phyloP scores from a whole-genome alignment of 2,113 vertebrate genomes.

The Oncorhynchus keta region DNA sequence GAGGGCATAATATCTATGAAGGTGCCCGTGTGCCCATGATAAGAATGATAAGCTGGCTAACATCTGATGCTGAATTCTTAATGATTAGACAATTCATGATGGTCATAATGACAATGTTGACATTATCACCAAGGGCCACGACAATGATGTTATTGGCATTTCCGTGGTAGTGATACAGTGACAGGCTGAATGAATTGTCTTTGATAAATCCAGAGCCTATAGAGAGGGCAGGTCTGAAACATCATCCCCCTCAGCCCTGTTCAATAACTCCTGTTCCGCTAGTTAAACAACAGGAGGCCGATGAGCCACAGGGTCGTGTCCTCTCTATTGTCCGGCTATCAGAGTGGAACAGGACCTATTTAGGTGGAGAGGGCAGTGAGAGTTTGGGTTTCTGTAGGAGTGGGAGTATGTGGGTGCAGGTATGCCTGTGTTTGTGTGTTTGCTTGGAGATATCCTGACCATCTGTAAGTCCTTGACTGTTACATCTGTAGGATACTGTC shows the following conservation, averaged over 20 bases:
- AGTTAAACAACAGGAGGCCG: slow-evolving; percentile 46
- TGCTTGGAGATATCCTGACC: background rate
- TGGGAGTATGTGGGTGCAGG: slow-evolving; percentile 7
- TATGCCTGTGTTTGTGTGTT: slow-evolving; percentile 18
- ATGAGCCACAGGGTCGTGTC: slow-evolving; percentile 47
- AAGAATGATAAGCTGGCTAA: background rate
- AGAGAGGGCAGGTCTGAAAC: background rate
- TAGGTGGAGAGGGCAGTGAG: slow-evolving; percentile 12
- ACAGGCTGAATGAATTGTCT: background rate
- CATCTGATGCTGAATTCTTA: too few relatives aligned
- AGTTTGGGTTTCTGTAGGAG: background rate
- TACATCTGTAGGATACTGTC: background rate
- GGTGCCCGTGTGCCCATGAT: background rate
- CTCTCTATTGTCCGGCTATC: slow-evolving; percentile 31
- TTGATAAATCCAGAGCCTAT: background rate
- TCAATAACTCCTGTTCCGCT: slow-evolving; percentile 21
- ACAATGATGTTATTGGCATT: slow-evolving; percentile 5
- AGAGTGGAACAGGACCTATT: slow-evolving; percentile 27
- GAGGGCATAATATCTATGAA: too few relatives aligned
- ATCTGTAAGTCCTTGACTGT: background rate
- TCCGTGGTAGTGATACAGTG: background rate
- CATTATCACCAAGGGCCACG: background rate
- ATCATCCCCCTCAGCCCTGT: slow-evolving; percentile 1
- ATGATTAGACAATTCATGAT: background rate
- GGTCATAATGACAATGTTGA: background rate